Evolutionary conservation across 2,113 vertebrate genomes (phyloP).

Genomic region (Ceyx cyanopectus): DNA sequence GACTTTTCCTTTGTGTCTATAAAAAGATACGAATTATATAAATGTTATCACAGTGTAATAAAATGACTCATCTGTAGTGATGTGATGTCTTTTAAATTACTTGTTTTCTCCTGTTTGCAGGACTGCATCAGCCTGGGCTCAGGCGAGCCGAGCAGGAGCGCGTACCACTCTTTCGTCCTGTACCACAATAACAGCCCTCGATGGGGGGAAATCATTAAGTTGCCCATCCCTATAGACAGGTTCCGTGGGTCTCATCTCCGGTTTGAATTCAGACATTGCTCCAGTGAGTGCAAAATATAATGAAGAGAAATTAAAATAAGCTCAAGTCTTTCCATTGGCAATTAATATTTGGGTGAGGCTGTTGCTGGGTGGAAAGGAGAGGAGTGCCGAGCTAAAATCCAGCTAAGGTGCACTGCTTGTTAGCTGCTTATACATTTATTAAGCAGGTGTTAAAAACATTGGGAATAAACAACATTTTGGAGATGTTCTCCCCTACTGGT

Average conservation of each 20-base stretch:
- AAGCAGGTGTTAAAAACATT: not conserved
- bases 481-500: not conserved
- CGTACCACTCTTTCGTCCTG: conserved; percentile 94
- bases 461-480: not conserved
- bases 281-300: conserved; percentile 83
- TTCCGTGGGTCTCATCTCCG: conserved; percentile 96
- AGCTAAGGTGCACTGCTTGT: not conserved
- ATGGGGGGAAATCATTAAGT: conserved; percentile 94
- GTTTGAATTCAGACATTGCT: conserved; percentile 97
- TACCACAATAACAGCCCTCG: conserved; percentile 96
- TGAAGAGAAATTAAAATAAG: not conserved
- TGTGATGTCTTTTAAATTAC: not conserved
- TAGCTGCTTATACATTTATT: not conserved
- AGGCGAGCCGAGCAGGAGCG: conserved; percentile 87
- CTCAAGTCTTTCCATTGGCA: not conserved
- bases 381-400: not conserved
- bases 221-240: conserved; percentile 93
- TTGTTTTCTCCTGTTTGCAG: conserved; percentile 68
- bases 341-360: not conserved
- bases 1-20: not conserved
- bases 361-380: not conserved
- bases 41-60: not conserved
- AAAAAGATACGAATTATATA: not conserved
- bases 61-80: not conserved
- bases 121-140: conserved; percentile 95